phyloP scores from a whole-genome alignment of 2,888 invertebrate genomes.

The Trachelus troglodyta region DNA sequence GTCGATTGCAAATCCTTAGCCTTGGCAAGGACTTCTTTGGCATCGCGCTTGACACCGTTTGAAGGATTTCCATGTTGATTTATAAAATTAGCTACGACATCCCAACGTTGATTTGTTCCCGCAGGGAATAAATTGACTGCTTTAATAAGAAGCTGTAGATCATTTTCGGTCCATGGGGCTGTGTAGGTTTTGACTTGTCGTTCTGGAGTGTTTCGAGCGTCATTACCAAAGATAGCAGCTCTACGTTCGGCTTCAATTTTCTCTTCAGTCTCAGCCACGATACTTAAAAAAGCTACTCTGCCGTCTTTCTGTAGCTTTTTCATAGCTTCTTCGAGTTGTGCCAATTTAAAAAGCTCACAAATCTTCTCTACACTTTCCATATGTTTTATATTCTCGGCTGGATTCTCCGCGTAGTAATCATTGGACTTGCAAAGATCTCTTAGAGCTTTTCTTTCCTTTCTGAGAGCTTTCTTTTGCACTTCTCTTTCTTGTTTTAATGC shows the following conservation, averaged over 20 bases:
- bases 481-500: constrained; percentile 88
- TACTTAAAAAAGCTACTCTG: constrained; percentile 74
- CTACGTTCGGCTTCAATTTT: constrained; percentile 83
- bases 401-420: constrained; percentile 80
- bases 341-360: constrained; percentile 81
- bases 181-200: constrained; percentile 53
- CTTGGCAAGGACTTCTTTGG: constrained; percentile 94
- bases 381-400: constrained; percentile 80
- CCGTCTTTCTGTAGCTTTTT: constrained; percentile 76
- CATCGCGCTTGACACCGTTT: constrained; percentile 75
- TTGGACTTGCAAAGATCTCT: constrained; percentile 83
- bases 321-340: constrained; percentile 82
- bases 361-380: constrained; percentile 94
- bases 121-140: constrained; percentile 98
- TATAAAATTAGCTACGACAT: constrained; percentile 95
- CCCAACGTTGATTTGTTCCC: constrained; percentile 91
- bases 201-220: constrained; percentile 47
- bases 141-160: constrained; percentile 92
- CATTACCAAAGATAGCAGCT: constrained; percentile 61
- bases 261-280: constrained; percentile 78
- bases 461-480: constrained; percentile 83
- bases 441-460: constrained; percentile 86
- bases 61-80: constrained; percentile 81
- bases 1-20: constrained; percentile 94
- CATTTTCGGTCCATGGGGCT: constrained; percentile 84